Evolutionary conservation across 2,113 vertebrate species (phyloP).

Genomic region (Dromaius novaehollandiae): DNA sequence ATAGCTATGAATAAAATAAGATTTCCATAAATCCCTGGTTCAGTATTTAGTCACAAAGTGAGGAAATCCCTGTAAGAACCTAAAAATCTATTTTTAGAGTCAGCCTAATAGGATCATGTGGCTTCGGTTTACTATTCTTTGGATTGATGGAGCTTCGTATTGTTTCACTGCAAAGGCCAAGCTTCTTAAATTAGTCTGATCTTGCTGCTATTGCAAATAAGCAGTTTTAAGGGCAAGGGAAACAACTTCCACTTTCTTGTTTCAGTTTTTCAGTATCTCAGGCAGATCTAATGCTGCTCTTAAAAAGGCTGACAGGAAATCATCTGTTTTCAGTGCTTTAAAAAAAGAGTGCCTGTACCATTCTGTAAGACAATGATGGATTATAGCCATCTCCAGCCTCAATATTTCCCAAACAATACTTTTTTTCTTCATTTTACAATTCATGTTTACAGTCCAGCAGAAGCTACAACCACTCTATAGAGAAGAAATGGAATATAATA

Average conservation of each 20-base stretch:
- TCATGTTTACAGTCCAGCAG: not conserved
- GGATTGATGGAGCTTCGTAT: not conserved
- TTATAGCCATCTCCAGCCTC: not conserved
- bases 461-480: not conserved
- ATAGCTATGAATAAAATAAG: not conserved
- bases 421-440: not conserved
- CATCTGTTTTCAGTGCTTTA: fast-evolving
- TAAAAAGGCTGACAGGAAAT: not conserved
- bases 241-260: not conserved
- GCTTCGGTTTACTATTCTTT: not conserved
- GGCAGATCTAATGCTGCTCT: not conserved
- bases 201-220: conserved; percentile 12
- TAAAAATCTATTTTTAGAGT: conserved; percentile 50
- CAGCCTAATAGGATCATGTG: conserved; percentile 30
- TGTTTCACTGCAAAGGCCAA: not conserved
- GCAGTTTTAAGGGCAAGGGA: not conserved
- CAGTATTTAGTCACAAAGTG: conserved; percentile 23
- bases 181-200: not conserved
- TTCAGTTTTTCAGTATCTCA: not conserved
- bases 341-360: not conserved
- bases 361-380: not conserved
- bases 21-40: not conserved
- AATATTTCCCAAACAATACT: not conserved
- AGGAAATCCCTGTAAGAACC: conserved; percentile 27
- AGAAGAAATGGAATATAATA: not conserved